Evolutionary conservation across 2,888 invertebrate genomes (phyloP).

Genomic region (Ecliptopera silaceata): DNA sequence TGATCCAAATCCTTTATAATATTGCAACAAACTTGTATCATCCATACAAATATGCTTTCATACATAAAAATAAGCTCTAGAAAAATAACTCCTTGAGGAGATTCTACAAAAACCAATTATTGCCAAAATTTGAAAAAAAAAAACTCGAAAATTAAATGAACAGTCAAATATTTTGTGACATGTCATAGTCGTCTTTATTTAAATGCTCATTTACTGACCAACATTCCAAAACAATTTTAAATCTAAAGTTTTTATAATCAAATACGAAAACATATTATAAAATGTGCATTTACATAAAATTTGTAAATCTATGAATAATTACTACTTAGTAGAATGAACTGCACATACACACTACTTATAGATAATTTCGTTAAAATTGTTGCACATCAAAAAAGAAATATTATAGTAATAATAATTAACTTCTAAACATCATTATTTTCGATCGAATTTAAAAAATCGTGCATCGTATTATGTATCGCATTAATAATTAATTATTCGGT

Average conservation of each 20-base stretch:
- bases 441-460: constrained; percentile 33
- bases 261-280: constrained; percentile 23
- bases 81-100: constrained; percentile 28
- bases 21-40: constrained; percentile 49
- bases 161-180: neutral
- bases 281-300: constrained; percentile 21
- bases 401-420: constrained; percentile 31
- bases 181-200: neutral
- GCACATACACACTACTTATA: neutral
- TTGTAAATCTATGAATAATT: constrained; percentile 15
- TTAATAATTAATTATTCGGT: constrained; percentile 21
- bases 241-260: neutral
- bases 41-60: constrained; percentile 43
- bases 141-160: constrained; percentile 1
- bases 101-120: constrained; percentile 24
- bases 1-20: constrained; percentile 41
- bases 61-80: constrained; percentile 37
- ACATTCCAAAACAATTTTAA: neutral
- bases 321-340: constrained; percentile 12
- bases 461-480: constrained; percentile 26
- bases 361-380: constrained; percentile 16
- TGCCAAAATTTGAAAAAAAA: constrained; percentile 17
- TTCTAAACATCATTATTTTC: constrained; percentile 33
- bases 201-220: constrained; percentile 1
- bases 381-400: constrained; percentile 20